These are phyloP conservation scores for Climacteris rufus DNA, from an alignment of 2,113 vertebrate species.

Conservation along the genomic window DNA sequence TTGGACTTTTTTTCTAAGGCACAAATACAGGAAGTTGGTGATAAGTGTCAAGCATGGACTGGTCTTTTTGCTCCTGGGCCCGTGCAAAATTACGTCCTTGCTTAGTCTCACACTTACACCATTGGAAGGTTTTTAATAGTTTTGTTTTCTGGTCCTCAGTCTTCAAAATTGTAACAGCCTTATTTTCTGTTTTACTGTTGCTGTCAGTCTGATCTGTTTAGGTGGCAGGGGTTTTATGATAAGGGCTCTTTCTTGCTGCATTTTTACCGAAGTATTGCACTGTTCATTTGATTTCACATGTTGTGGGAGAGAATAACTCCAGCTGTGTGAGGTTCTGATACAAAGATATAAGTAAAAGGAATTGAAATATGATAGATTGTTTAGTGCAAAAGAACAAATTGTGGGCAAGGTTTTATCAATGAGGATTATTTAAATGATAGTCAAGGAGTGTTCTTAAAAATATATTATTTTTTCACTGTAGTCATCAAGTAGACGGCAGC, in stretches of 20 bases:
- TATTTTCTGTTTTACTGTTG: not conserved
- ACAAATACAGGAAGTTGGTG: not conserved
- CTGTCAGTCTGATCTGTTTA: not conserved
- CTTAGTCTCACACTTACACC: not conserved
- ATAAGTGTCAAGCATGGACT: not conserved
- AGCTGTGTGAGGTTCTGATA: not conserved
- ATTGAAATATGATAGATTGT: not conserved
- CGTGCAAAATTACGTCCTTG: not conserved
- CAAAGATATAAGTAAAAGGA: not conserved
- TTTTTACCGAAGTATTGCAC: not conserved
- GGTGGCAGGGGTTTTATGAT: not conserved
- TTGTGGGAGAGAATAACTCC: not conserved
- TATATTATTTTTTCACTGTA: slow-evolving; percentile 59
- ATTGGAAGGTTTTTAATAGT: not conserved
- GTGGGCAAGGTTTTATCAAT: not conserved
- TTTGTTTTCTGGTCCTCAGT: not conserved
- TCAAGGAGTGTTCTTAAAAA: slow-evolving; percentile 20
- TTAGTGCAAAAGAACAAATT: not conserved
- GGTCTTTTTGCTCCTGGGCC: not conserved
- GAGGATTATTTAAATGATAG: not conserved
- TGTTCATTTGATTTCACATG: not conserved
- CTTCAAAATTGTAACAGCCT: not conserved
- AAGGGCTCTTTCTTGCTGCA: not conserved
- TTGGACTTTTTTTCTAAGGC: not conserved
- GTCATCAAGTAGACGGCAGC: slow-evolving; percentile 93